A percentile compares a stretch with the other conserved stretches of the same genome.
phyloP scores from a whole-genome alignment of 1,140 invertebrate species.

The Zaprionus vittiger region DNA sequence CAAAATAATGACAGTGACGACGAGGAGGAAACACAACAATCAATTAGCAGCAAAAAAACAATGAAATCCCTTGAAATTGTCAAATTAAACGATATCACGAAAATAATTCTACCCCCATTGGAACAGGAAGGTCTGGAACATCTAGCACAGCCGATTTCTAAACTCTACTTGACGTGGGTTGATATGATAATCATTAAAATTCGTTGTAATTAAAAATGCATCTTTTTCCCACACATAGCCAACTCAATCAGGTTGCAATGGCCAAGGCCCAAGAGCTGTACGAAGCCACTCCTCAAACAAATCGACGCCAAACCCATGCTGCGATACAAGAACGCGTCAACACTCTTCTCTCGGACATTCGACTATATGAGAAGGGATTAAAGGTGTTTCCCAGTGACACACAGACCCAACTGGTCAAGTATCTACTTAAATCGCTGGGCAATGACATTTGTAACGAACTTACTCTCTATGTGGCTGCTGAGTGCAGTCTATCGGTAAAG shows the following conservation, averaged over 20 bases:
- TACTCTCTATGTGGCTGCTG: slow-evolving; percentile 89
- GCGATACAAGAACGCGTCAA: slow-evolving; percentile 93
- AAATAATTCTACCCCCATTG: slow-evolving; percentile 87
- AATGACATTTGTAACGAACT: slow-evolving; percentile 93
- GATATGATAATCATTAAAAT: background rate
- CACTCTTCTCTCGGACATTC: slow-evolving; percentile 90
- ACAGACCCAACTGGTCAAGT: slow-evolving; percentile 90
- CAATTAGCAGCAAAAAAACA: slow-evolving; percentile 42
- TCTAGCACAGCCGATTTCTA: slow-evolving; percentile 86
- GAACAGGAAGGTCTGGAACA: slow-evolving; percentile 88
- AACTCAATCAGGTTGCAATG: slow-evolving; percentile 85
- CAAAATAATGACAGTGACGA: slow-evolving; percentile 89
- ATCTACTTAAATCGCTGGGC: slow-evolving; percentile 93
- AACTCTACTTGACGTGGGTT: slow-evolving; percentile 85
- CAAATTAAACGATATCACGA: slow-evolving; percentile 88
- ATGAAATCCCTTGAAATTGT: slow-evolving; percentile 84
- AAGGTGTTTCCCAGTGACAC: slow-evolving; percentile 87
- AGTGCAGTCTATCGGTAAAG: slow-evolving; percentile 87
- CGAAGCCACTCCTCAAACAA: slow-evolving; percentile 89
- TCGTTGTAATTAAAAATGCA: slow-evolving; percentile 17
- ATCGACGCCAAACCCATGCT: slow-evolving; percentile 90
- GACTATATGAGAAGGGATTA: slow-evolving; percentile 94
- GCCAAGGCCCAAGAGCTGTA: slow-evolving; percentile 88
- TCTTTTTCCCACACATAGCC: slow-evolving; percentile 55
- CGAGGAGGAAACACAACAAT: slow-evolving; percentile 69